Evolutionary conservation across 2,797 vertebrate genomes (phyloP).

Genomic region (Graptemys geographica): DNA sequence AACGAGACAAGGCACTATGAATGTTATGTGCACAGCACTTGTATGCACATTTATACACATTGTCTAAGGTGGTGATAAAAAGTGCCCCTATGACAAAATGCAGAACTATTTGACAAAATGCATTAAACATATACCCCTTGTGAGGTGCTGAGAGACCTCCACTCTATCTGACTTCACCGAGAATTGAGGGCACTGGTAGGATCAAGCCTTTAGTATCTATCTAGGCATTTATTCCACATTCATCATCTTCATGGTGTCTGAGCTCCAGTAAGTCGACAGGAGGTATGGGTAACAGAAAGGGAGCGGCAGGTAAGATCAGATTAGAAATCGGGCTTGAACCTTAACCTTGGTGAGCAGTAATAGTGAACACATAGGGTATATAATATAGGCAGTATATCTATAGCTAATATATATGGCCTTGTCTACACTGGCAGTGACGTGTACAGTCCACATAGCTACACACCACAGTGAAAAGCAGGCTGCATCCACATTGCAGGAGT

Average conservation of each 20-base stretch:
- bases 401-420: neutral
- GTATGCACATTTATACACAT: neutral
- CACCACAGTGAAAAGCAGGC: neutral
- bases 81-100: neutral
- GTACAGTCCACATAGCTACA: neutral
- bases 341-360: rapidly evolving
- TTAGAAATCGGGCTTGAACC: neutral
- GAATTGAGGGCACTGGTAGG: neutral
- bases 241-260: rapidly evolving
- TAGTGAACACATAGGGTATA: neutral
- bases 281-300: neutral
- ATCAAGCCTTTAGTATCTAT: neutral
- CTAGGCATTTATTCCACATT: neutral
- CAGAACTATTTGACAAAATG: neutral
- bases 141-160: neutral
- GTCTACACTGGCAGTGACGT: neutral
- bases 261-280: neutral
- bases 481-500: neutral
- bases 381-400: neutral
- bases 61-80: neutral
- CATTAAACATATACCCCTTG: neutral
- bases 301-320: neutral
- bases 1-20: rapidly evolving
- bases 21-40: neutral
- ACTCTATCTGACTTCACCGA: neutral